These are phyloP conservation scores for Timema cristinae DNA, from an alignment of 2,888 invertebrate species.

Conservation along the genomic window DNA sequence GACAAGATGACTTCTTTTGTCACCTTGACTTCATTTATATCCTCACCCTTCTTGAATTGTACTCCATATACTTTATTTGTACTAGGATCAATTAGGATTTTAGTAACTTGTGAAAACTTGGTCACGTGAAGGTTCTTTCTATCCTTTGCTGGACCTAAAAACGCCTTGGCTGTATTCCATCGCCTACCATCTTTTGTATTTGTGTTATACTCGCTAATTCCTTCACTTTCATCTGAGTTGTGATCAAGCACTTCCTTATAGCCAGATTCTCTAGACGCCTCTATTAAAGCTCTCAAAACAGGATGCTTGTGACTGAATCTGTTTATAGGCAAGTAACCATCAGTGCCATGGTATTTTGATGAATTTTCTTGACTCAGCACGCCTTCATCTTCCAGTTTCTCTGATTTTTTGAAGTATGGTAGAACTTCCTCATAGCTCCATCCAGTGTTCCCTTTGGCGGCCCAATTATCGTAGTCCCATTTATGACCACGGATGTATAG, in stretches of 20 bases:
- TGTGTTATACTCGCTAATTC: constrained; percentile 41
- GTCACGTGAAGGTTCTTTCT: constrained; percentile 72
- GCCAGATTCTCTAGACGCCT: constrained; percentile 40
- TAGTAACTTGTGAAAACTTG: constrained; percentile 73
- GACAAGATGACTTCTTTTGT: constrained; percentile 83
- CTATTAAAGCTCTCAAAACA: constrained; percentile 39
- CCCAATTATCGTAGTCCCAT: constrained; percentile 48
- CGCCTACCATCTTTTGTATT: constrained; percentile 41
- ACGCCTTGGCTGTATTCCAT: constrained; percentile 41
- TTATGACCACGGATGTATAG: constrained; percentile 47
- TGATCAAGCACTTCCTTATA: constrained; percentile 45
- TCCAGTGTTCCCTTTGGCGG: constrained; percentile 43
- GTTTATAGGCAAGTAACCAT: constrained; percentile 41
- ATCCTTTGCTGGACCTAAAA: constrained; percentile 37
- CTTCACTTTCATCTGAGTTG: constrained; percentile 42
- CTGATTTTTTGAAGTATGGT: constrained; percentile 41
- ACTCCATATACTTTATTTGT: constrained; percentile 75
- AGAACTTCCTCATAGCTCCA: constrained; percentile 48
- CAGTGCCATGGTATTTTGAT: constrained; percentile 36
- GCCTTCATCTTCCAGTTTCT: constrained; percentile 65
- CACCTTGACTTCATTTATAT: constrained; percentile 64
- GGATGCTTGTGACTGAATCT: constrained; percentile 41
- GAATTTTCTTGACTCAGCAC: not conserved
- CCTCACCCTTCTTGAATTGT: constrained; percentile 71
- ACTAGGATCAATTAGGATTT: constrained; percentile 66